Evolutionary conservation across 2,797 vertebrate genomes (phyloP).

Genomic region (Esox masquinongy): DNA sequence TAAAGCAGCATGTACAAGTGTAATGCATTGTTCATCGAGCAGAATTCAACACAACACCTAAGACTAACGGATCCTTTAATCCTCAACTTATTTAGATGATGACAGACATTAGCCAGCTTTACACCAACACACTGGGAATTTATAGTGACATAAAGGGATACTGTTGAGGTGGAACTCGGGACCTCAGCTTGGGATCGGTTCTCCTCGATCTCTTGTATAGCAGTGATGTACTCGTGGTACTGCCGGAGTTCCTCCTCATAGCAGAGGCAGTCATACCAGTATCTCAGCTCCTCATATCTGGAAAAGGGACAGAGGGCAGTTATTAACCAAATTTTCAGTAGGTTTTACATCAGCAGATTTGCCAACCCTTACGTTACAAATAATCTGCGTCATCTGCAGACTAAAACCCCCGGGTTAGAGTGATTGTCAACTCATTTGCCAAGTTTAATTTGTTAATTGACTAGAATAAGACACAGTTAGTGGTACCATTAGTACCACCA

Average conservation of each 20-base stretch:
- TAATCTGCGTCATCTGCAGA: too few species aligned
- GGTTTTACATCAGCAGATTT: background rate
- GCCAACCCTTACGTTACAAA: background rate
- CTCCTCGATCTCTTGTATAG: slow-evolving; percentile 65
- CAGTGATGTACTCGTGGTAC: slow-evolving; percentile 68
- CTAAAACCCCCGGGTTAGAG: too few species aligned
- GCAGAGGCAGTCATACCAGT: slow-evolving; percentile 78
- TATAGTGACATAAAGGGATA: background rate
- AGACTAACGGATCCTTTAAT: background rate
- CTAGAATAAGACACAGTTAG: too few species aligned
- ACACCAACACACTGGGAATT: background rate
- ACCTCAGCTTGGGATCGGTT: slow-evolving; percentile 55
- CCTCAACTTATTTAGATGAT: background rate
- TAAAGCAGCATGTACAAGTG: background rate
- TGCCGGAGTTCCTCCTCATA: slow-evolving; percentile 76
- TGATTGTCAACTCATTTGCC: too few species aligned
- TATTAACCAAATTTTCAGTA: background rate
- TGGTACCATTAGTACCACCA: too few species aligned
- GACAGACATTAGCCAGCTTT: background rate
- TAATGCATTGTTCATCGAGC: background rate
- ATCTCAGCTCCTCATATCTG: slow-evolving; percentile 79
- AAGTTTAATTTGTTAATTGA: too few species aligned
- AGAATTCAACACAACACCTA: background rate
- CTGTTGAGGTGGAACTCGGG: slow-evolving; percentile 19
- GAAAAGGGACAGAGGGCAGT: background rate